Conservation (phyloP, 37 sponge, comb jelly and placozoan species). For the Halichondria panicea region DNA sequence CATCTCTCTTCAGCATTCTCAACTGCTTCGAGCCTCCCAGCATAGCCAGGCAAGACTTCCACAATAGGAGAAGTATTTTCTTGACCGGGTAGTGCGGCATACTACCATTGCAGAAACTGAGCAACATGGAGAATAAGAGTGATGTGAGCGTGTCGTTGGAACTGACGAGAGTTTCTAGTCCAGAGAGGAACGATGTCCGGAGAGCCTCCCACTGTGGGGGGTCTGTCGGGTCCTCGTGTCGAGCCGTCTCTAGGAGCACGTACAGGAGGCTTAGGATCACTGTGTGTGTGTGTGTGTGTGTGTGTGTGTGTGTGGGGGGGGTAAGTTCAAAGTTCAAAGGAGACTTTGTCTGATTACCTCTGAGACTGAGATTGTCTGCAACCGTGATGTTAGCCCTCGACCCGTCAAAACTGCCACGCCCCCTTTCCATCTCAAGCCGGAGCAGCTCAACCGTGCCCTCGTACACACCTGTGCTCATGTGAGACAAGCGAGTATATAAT, state of each 20-base stretch:
- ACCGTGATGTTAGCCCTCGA: constrained; percentile 62
- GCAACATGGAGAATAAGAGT: constrained; percentile 77
- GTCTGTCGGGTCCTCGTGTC: constrained; percentile 33
- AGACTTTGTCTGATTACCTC: no score
- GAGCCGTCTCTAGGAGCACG: constrained; percentile 67
- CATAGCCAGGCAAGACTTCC: constrained; percentile 79
- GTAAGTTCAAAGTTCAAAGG: no score
- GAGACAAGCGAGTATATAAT: no score
- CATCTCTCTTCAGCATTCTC: constrained; percentile 49
- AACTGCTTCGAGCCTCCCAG: constrained; percentile 73
- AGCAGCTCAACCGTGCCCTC: constrained; percentile 54
- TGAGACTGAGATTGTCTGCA: constrained; percentile 66
- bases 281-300: not conserved
- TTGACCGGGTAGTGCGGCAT: constrained; percentile 85
- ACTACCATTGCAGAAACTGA: constrained; percentile 78
- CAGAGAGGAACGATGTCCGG: constrained; percentile 56
- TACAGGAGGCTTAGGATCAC: constrained; percentile 80
- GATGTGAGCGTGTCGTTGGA: constrained; percentile 60
- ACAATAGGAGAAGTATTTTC: constrained; percentile 81
- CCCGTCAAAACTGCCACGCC: constrained; percentile 30
- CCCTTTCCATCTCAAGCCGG: constrained; percentile 58
- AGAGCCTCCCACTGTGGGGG: constrained; percentile 31
- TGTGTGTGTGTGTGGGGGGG: no score
- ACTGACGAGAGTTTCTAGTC: constrained; percentile 39
- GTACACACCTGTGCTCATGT: no score